phyloP scores from a whole-genome alignment of 2,113 vertebrate species.

The Xiphophorus maculatus region DNA sequence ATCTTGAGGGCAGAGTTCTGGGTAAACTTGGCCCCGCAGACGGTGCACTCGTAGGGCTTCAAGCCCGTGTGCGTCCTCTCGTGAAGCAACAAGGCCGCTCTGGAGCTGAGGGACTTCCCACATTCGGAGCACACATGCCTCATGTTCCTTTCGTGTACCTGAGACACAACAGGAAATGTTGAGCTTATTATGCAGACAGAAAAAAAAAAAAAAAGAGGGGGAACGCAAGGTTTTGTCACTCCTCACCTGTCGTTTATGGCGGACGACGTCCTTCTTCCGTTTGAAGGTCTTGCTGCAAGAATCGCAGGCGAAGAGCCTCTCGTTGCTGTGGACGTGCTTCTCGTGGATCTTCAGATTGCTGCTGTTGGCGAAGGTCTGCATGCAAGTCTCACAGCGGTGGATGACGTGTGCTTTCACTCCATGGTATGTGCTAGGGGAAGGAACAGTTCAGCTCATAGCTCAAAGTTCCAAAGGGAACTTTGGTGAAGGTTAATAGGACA shows the following conservation, averaged over 20 bases:
- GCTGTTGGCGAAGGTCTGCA: conserved; percentile 94
- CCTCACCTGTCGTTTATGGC: conserved; percentile 88
- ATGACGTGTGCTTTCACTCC: conserved; percentile 83
- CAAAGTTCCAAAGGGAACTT: too few species aligned
- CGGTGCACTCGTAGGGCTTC: conserved; percentile 88
- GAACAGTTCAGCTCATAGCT: conserved; percentile 73
- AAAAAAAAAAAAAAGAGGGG: background rate
- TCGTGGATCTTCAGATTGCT: conserved; percentile 97
- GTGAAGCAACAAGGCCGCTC: conserved; percentile 89
- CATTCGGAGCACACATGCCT: conserved; percentile 87
- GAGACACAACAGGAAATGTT: background rate
- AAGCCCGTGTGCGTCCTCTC: conserved; percentile 92
- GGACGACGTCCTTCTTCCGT: conserved; percentile 93
- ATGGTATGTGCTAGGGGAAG: conserved; percentile 81
- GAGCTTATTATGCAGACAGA: background rate
- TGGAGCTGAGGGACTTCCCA: conserved; percentile 94
- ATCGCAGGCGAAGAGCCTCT: conserved; percentile 89
- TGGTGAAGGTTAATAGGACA: background rate
- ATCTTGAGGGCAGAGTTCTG: conserved; percentile 97
- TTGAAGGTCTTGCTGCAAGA: conserved; percentile 95
- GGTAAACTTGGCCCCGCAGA: conserved; percentile 91
- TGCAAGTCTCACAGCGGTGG: conserved; percentile 89
- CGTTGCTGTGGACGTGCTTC: conserved; percentile 92
- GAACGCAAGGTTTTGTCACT: background rate
- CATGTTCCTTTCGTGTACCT: conserved; percentile 90